Conservation (phyloP, 2,797 vertebrate species). For the Peromyscus eremicus region DNA sequence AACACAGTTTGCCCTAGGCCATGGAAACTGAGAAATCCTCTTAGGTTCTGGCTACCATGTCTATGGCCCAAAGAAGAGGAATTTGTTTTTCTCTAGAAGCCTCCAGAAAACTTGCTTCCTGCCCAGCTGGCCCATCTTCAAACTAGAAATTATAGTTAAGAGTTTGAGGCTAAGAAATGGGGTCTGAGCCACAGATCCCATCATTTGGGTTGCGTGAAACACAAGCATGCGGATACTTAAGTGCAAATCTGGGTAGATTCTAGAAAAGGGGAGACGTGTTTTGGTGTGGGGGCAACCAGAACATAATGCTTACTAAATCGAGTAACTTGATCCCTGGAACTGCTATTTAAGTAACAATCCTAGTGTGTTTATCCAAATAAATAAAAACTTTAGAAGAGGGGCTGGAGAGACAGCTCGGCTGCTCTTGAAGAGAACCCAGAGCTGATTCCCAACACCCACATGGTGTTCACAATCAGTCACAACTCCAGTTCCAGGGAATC, state of each 20-base stretch:
- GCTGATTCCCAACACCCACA: background rate
- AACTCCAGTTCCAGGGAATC: background rate
- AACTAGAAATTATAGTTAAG: slow-evolving; percentile 23
- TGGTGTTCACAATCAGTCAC: no score
- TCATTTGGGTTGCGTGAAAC: background rate
- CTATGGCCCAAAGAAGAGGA: background rate
- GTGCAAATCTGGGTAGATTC: background rate
- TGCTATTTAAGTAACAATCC: background rate
- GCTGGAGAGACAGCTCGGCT: background rate
- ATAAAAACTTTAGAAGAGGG: background rate
- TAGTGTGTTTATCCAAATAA: background rate
- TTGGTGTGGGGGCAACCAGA: background rate
- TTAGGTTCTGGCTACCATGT: background rate
- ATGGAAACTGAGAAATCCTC: background rate
- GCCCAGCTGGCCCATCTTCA: background rate
- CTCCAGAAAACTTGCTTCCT: background rate
- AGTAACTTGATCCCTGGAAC: background rate
- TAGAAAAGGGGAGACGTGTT: background rate
- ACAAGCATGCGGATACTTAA: background rate
- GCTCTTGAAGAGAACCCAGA: background rate
- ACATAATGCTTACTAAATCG: background rate
- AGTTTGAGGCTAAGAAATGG: background rate
- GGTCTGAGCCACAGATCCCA: background rate
- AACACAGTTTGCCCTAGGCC: background rate
- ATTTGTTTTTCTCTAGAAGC: slow-evolving; percentile 21